Evolutionary conservation across 2,113 vertebrate genomes (phyloP), one percentile per base, ranked within the genome.

Genomic region (Rhinolophus ferrumequinum): DNA sequence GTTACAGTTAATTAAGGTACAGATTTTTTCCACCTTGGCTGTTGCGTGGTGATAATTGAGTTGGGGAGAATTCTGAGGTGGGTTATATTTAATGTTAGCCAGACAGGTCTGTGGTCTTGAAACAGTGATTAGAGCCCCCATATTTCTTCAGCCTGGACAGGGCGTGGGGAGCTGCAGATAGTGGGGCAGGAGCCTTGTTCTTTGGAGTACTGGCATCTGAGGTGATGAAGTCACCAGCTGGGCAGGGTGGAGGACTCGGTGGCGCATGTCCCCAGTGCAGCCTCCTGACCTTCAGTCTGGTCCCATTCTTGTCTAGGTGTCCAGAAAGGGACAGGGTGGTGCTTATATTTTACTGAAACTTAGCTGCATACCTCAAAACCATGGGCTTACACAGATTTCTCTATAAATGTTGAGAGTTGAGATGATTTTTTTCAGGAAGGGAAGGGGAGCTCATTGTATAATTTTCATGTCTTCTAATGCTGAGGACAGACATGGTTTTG

Each of bases 1-100:
- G 70, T 19, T 98, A 1, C 98, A 99, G 38, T 98, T 99, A 73
- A 98, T 99, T 44, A 99, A 99, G 99, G 99, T 99, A 98, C 90
- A 33, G 35, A 19, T 62, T 76, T 26, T 95, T 97, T 93, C 52
- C 38, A 70, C 30, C 35, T 16, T 41, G 64, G 35, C 69, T 86
- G 26, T 33, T 85, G 15, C 62, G 14, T 52, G 60, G 41, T 93
- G 38, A 8, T 19, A 9, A 95, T 3, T 76, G 38, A 86, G 6
- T 60, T 67, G 54, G 79, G 44, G 76, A 93, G 75, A 70, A 72
- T 94, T 79, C 22, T 88, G 22, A 76, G 47, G n/a, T 88, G 19
- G n/a, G 73, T 66, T 44, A 22, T 89, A 93, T 38, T 81, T 77
- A 75, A 60, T 82, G 28, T 21, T 38, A 70, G 90, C 72, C 69